phyloP scores from a whole-genome alignment of 37 sponge, comb jelly and placozoan genomes.

The Tethya wilhelma region DNA sequence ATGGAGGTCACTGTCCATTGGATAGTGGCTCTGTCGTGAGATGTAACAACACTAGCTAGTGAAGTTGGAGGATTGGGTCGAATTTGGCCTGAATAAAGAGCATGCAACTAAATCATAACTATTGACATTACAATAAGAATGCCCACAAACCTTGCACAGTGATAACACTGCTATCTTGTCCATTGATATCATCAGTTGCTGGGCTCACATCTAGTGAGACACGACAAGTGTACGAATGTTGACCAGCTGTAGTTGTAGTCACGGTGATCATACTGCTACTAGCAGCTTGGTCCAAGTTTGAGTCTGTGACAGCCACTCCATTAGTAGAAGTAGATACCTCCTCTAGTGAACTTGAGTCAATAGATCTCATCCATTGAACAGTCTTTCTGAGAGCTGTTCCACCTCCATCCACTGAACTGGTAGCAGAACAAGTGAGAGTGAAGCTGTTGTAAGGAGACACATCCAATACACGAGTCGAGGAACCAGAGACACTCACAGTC shows the following conservation, averaged over 20 bases:
- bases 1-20: conserved; percentile 32
- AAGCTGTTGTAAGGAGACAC: conserved; percentile 21
- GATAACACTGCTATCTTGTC: neutral
- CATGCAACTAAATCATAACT: neutral
- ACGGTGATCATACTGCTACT: neutral
- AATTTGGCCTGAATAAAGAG: conserved; percentile 18
- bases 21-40: conserved; percentile 27
- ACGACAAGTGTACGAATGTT: neutral
- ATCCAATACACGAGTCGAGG: neutral
- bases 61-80: neutral
- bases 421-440: conserved; percentile 15
- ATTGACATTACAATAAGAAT: no score
- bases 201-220: neutral
- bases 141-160: conserved; percentile 7
- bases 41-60: neutral
- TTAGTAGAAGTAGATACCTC: neutral
- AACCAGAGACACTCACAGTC: neutral
- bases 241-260: neutral
- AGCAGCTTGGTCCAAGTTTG: neutral
- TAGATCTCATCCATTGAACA: neutral
- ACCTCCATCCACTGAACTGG: neutral
- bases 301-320: no score
- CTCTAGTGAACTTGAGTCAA: neutral
- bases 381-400: neutral
- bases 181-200: conserved; percentile 9